Conservation (phyloP, 2,888 invertebrate species). For the Proisotoma minuta region DNA sequence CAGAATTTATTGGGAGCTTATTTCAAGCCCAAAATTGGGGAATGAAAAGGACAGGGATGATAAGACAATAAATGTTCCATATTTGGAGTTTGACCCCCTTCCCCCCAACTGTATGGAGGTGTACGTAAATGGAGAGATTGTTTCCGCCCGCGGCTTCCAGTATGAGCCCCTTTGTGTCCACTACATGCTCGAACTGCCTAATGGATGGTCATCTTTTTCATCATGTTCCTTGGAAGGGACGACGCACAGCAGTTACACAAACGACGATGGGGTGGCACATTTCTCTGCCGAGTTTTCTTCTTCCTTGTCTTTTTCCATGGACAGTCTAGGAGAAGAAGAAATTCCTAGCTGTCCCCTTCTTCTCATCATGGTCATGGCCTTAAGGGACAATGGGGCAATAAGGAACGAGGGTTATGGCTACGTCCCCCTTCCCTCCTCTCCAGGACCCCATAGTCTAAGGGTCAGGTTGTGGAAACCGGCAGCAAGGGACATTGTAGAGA, state of each 20-base stretch:
- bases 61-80: too few relatives aligned
- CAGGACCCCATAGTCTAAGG: constrained; percentile 36
- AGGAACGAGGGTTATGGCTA: constrained; percentile 44
- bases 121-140: constrained; percentile 41
- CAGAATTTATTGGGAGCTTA: constrained; percentile 29
- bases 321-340: constrained; percentile 27
- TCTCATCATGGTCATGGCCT: constrained; percentile 35
- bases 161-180: constrained; percentile 39
- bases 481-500: constrained; percentile 31
- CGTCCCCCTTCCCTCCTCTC: constrained; percentile 33
- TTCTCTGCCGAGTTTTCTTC: constrained; percentile 44
- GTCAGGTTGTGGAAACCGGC: constrained; percentile 41
- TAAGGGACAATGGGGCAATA: constrained; percentile 31
- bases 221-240: constrained; percentile 37
- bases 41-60: too few relatives aligned
- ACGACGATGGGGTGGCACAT: constrained; percentile 29
- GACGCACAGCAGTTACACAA: constrained; percentile 39
- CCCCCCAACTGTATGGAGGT: constrained; percentile 32
- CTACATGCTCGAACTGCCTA: constrained; percentile 40
- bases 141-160: constrained; percentile 38
- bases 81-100: too few relatives aligned
- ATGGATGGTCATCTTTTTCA: constrained; percentile 19
- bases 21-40: too few relatives aligned
- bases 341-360: constrained; percentile 39
- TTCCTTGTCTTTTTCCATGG: constrained; percentile 37